phyloP scores from a whole-genome alignment of 2,888 invertebrate genomes.

The Eulithis prunata region DNA sequence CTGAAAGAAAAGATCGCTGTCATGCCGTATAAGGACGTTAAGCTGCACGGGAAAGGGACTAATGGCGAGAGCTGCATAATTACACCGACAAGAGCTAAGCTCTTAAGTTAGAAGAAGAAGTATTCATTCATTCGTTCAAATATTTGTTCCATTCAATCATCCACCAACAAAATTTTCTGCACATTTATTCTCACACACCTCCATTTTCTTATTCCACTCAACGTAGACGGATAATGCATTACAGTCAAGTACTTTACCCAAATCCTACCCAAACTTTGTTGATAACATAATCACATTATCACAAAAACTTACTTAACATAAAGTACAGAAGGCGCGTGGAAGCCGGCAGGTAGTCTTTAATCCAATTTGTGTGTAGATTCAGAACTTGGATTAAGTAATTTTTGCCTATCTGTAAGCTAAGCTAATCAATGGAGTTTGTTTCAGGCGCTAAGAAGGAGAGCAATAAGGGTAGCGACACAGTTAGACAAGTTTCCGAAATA shows the following conservation, averaged over 20 bases:
- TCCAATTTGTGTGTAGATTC: conserved; percentile 35
- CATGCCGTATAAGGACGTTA: too few species aligned
- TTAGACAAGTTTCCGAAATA: neutral
- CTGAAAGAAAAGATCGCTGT: too few species aligned
- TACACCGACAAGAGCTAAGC: too few species aligned
- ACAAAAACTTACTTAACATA: conserved; percentile 13
- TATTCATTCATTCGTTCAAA: too few species aligned
- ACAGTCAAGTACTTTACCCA: conserved; percentile 1
- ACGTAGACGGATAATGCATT: neutral
- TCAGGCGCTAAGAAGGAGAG: conserved; percentile 10
- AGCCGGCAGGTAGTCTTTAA: conserved; percentile 23
- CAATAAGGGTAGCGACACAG: conserved; percentile 16
- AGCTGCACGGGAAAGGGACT: too few species aligned
- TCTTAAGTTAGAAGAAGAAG: too few species aligned
- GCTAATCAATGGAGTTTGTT: conserved; percentile 31
- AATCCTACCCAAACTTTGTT: conserved; percentile 11
- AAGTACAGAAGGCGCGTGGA: neutral
- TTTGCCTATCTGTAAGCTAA: conserved; percentile 31
- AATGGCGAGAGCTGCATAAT: too few species aligned
- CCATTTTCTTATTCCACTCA: neutral
- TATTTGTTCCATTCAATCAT: too few species aligned
- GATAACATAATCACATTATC: conserved; percentile 14
- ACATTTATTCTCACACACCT: neutral
- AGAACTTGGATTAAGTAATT: conserved; percentile 31
- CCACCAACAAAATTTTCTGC: neutral